Conservation (phyloP, 2,888 invertebrate genomes). For the Eupithecia exiguata region DNA sequence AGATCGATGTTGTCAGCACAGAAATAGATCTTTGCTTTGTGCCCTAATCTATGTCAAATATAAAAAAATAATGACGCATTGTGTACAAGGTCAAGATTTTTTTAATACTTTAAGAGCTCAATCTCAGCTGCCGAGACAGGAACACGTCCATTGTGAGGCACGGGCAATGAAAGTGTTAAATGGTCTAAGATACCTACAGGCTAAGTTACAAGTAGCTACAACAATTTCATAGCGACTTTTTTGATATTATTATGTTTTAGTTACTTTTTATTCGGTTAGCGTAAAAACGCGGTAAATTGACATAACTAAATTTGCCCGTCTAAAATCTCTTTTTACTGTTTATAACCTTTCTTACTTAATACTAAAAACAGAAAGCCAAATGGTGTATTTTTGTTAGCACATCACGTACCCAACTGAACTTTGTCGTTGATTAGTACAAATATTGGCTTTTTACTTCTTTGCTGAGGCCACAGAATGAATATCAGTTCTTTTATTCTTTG, state of each 20-base stretch:
- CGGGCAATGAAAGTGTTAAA: neutral
- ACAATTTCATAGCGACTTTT: neutral
- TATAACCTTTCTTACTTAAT: conserved; percentile 3
- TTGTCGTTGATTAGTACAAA: conserved; percentile 46
- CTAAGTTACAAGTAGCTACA: neutral
- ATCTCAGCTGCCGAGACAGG: neutral
- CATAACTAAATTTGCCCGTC: neutral
- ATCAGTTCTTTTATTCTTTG: neutral
- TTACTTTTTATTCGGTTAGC: neutral
- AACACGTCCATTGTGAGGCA: neutral
- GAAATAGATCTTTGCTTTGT: neutral
- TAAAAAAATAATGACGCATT: neutral
- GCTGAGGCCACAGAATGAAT: conserved; percentile 9
- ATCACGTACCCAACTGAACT: conserved; percentile 39
- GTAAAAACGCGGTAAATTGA: neutral
- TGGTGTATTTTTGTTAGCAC: conserved; percentile 30
- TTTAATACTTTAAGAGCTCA: neutral
- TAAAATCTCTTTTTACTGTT: conserved; percentile 1
- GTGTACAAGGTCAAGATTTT: neutral
- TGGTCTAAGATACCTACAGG: neutral
- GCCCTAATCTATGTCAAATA: neutral
- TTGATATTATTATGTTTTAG: too few species aligned
- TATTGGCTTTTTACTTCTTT: conserved; percentile 47
- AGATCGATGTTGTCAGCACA: neutral
- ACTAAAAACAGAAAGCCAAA: conserved; percentile 19